phyloP scores from a whole-genome alignment of 2,888 invertebrate species.

The Drosophila nigricruria region DNA sequence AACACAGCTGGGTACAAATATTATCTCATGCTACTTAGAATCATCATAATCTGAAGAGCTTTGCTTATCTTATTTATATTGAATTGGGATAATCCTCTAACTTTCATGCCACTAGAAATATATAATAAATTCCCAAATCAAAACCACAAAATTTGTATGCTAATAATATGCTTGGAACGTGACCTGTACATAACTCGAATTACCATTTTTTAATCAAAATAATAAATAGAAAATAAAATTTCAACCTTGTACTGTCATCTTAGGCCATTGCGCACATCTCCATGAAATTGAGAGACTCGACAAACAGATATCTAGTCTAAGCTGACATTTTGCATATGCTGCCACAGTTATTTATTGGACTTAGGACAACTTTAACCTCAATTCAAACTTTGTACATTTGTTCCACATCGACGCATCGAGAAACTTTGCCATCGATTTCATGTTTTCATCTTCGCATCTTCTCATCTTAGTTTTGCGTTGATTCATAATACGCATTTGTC shows the following conservation, averaged over 20 bases:
- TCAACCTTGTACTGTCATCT: slow-evolving; percentile 4
- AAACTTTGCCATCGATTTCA: slow-evolving; percentile 31
- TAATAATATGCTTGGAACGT: slow-evolving; percentile 5
- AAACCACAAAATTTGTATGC: background rate
- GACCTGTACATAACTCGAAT: background rate
- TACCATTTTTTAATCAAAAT: slow-evolving; percentile 16
- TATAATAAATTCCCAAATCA: background rate
- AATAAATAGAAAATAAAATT: slow-evolving; percentile 4
- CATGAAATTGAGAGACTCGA: slow-evolving; percentile 14
- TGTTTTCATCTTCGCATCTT: slow-evolving; percentile 2
- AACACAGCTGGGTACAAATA: background rate
- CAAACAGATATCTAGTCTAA: slow-evolving; percentile 11
- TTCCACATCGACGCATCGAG: slow-evolving; percentile 36
- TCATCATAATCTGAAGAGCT: background rate
- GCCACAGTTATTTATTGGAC: slow-evolving; percentile 46
- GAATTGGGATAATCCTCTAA: background rate
- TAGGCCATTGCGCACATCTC: slow-evolving; percentile 7
- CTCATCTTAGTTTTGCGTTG: background rate
- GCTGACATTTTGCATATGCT: slow-evolving; percentile 43
- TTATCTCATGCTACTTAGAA: background rate
- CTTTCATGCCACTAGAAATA: background rate
- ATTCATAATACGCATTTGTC: slow-evolving; percentile 18
- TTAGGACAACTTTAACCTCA: slow-evolving; percentile 28
- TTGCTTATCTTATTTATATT: background rate
- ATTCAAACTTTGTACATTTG: slow-evolving; percentile 48